Percentiles rank a stretch among this genome's conserved stretches.
Conservation (phyloP, 2,888 invertebrate species). For the Elmis aenea region DNA sequence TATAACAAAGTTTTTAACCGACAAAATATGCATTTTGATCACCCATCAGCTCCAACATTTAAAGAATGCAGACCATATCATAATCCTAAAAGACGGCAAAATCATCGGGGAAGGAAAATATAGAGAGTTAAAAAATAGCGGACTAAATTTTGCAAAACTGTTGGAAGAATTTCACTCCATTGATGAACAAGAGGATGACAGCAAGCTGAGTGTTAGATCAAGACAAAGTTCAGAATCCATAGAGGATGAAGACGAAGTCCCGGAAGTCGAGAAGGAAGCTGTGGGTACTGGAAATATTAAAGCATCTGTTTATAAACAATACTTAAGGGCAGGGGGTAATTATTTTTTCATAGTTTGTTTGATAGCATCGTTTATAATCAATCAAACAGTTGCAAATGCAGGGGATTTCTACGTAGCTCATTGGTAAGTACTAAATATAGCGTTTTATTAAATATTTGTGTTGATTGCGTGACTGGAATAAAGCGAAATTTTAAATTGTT, state of each 20-base stretch:
- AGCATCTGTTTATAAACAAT: slow-evolving; percentile 44
- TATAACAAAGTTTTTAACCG: slow-evolving; percentile 54
- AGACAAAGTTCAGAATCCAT: slow-evolving; percentile 50
- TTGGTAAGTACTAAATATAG: slow-evolving; percentile 51
- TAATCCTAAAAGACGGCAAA: slow-evolving; percentile 51
- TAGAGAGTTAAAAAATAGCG: slow-evolving; percentile 60
- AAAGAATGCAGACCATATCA: slow-evolving; percentile 52
- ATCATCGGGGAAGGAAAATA: slow-evolving; percentile 56
- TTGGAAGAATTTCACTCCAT: slow-evolving; percentile 31
- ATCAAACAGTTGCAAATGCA: slow-evolving; percentile 57
- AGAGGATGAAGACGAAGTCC: slow-evolving; percentile 37
- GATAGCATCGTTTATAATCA: slow-evolving; percentile 49
- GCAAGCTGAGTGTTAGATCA: slow-evolving; percentile 47
- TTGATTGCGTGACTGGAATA: too few species aligned
- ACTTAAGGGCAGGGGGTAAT: slow-evolving; percentile 53
- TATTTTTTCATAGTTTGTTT: slow-evolving; percentile 45
- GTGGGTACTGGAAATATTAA: slow-evolving; percentile 36
- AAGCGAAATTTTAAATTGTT: too few species aligned
- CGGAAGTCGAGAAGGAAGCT: slow-evolving; percentile 36
- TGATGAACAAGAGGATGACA: slow-evolving; percentile 27
- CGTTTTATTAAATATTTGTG: neutral
- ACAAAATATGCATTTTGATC: slow-evolving; percentile 70
- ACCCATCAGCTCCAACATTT: slow-evolving; percentile 83
- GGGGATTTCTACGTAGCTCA: slow-evolving; percentile 68
- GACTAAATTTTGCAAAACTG: slow-evolving; percentile 65